Percentiles rank a stretch among this genome's conserved stretches.
phyloP scores from a whole-genome alignment of 2,888 invertebrate genomes.

The Lissonota sp. region DNA sequence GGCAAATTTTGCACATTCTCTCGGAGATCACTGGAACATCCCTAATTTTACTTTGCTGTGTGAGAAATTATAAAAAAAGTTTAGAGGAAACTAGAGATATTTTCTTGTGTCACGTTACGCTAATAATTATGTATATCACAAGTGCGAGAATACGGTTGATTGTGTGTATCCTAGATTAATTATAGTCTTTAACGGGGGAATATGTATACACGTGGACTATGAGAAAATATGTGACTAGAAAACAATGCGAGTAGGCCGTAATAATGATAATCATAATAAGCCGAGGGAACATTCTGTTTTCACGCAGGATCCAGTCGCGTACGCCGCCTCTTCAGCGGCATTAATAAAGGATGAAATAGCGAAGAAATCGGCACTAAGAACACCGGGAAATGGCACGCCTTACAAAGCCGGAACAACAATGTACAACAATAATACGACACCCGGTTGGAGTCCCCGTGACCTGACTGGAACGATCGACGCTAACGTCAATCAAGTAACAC shows the following conservation, averaged over 20 bases:
- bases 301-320: conserved; percentile 71
- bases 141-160: no score
- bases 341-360: conserved; percentile 74
- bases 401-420: conserved; percentile 18
- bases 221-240: conserved; percentile 36
- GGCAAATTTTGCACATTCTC: no score
- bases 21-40: no score
- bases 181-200: conserved; percentile 12
- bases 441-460: conserved; percentile 63
- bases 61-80: no score
- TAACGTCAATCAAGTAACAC: conserved; percentile 2
- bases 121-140: no score
- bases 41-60: no score
- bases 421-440: conserved; percentile 20
- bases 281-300: conserved; percentile 14
- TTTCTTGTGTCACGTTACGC: no score
- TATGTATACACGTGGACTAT: background rate
- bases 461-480: conserved; percentile 20
- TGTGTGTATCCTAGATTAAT: conserved; percentile 31
- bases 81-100: no score
- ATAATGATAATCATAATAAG: conserved; percentile 23
- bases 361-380: conserved; percentile 71
- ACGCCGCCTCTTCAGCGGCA: conserved; percentile 70
- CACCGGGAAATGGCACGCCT: conserved; percentile 60
- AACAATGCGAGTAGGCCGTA: conserved; percentile 44